Evolutionary conservation across 2,797 vertebrate genomes (phyloP).

Genomic region (Podarcis siculus): DNA sequence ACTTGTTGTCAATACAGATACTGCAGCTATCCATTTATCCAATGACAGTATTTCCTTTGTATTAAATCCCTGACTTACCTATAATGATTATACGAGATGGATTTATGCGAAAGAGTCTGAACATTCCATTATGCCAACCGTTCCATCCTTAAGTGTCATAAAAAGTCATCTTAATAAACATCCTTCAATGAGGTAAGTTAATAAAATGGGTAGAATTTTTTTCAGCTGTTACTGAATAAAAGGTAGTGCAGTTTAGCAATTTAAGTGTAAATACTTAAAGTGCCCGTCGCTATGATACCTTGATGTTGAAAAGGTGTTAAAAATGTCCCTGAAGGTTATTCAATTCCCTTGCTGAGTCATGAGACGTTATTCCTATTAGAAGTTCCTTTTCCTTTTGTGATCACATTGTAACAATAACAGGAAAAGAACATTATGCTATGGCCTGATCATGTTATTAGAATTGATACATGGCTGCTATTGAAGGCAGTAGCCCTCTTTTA

Average conservation of each 20-base stretch:
- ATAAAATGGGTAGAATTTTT: neutral
- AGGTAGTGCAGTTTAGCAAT: slow-evolving; percentile 44
- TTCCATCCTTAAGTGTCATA: neutral
- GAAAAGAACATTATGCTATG: neutral
- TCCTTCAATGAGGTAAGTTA: slow-evolving; percentile 10
- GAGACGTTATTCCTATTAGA: neutral
- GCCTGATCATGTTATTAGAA: neutral
- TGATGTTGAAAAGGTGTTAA: slow-evolving; percentile 36
- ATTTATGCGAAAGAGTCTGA: slow-evolving; percentile 16
- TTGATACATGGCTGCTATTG: neutral
- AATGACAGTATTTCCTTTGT: slow-evolving; percentile 40
- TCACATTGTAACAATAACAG: neutral
- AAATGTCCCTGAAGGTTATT: slow-evolving; percentile 32
- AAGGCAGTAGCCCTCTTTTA: neutral
- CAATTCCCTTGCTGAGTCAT: slow-evolving; percentile 29
- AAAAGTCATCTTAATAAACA: neutral
- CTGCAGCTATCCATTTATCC: neutral
- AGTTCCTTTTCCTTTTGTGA: slow-evolving; percentile 30
- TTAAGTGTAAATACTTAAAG: slow-evolving; percentile 46
- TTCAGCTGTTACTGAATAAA: slow-evolving; percentile 40
- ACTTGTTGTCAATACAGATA: slow-evolving; percentile 23
- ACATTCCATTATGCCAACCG: neutral
- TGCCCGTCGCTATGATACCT: slow-evolving; percentile 23
- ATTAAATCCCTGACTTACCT: slow-evolving; percentile 36
- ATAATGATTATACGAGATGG: slow-evolving; percentile 21